Evolutionary conservation across 2,888 invertebrate genomes (phyloP).

Genomic region (Hirudinaria manillensis): DNA sequence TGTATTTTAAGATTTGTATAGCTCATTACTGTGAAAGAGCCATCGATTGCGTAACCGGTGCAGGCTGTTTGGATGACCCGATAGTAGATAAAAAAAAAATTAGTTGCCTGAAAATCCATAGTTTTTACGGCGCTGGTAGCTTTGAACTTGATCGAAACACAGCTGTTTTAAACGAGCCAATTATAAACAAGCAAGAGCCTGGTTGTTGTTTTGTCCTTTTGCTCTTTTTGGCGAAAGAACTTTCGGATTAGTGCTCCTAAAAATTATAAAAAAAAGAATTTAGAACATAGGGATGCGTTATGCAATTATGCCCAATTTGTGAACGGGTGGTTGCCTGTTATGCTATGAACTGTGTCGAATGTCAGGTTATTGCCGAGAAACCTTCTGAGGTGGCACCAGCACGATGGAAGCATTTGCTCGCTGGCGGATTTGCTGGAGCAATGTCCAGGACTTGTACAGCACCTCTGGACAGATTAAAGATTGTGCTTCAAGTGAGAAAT

Average conservation of each 20-base stretch:
- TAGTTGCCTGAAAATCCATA: too few species aligned
- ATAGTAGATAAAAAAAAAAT: too few species aligned
- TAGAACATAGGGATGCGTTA: background rate
- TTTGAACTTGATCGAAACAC: too few species aligned
- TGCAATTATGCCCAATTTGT: background rate
- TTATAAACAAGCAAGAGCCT: conserved; percentile 4
- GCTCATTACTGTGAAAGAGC: too few species aligned
- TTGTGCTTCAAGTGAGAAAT: conserved; percentile 19
- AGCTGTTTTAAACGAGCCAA: conserved; percentile 1
- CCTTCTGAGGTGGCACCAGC: background rate
- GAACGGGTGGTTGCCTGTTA: background rate
- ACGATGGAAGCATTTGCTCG: conserved; percentile 27
- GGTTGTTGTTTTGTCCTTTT: conserved; percentile 4
- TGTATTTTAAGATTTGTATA: too few species aligned
- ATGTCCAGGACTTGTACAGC: conserved; percentile 93
- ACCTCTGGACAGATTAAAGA: conserved; percentile 66
- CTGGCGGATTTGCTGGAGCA: conserved; percentile 54
- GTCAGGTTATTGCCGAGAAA: conserved; percentile 9
- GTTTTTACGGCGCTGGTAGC: too few species aligned
- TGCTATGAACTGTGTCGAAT: conserved; percentile 14
- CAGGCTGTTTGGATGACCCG: too few species aligned
- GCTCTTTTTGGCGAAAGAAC: background rate
- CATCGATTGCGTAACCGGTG: too few species aligned
- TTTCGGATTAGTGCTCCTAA: background rate
- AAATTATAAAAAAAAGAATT: background rate